phyloP scores from a whole-genome alignment of 2,797 vertebrate genomes.

The Molossus alvarezi region DNA sequence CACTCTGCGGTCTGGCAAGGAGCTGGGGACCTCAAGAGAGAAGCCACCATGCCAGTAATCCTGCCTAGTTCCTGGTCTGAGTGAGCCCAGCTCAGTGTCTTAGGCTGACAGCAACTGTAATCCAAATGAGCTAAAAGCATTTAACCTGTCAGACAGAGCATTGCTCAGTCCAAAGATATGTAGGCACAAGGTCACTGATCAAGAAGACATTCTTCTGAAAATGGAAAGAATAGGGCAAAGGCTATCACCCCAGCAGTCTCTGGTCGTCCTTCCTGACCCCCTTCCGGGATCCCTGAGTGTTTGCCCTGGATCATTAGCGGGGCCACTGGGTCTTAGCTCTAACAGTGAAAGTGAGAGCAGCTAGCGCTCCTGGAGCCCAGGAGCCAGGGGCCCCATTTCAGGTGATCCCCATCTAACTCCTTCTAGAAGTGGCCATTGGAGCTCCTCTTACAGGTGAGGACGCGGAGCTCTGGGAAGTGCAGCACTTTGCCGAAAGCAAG shows the following conservation, averaged over 20 bases:
- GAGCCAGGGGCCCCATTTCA: neutral
- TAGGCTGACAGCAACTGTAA: neutral
- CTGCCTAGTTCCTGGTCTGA: neutral
- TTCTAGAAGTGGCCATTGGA: neutral
- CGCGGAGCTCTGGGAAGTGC: neutral
- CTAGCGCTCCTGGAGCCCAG: neutral
- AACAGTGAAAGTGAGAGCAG: slow-evolving; percentile 7
- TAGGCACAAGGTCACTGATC: neutral
- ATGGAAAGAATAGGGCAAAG: neutral
- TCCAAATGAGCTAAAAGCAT: neutral
- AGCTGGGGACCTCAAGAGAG: neutral
- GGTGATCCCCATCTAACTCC: neutral
- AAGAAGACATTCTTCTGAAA: slow-evolving; percentile 26
- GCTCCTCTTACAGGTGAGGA: neutral
- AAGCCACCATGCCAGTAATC: neutral
- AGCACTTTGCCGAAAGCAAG: neutral
- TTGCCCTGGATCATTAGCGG: neutral
- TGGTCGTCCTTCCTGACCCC: neutral
- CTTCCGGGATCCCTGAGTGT: neutral
- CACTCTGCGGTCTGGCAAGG: neutral
- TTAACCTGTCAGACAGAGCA: neutral
- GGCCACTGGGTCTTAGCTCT: neutral
- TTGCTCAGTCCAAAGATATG: neutral
- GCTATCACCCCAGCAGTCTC: neutral
- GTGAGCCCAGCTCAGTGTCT: neutral